These are phyloP conservation scores for Hylaea fasciaria DNA, from an alignment of 2,888 invertebrate genomes.

Conservation along the genomic window DNA sequence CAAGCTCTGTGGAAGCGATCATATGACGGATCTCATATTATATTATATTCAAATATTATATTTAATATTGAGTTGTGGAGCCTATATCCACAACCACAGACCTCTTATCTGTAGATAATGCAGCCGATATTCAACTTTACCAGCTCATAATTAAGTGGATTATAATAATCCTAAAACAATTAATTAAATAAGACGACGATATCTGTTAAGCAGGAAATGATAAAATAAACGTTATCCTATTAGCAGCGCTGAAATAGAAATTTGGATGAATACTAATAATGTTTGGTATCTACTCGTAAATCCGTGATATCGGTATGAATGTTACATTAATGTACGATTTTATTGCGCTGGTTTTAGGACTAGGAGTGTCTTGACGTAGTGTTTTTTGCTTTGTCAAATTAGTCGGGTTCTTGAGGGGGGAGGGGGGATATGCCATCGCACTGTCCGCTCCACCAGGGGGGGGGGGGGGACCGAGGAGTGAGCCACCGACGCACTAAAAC, in stretches of 20 bases:
- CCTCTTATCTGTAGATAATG: constrained; percentile 6
- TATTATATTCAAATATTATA: no score
- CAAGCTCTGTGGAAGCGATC: no score
- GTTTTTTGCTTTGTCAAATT: no score
- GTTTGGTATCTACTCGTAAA: constrained; percentile 27
- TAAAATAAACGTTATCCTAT: constrained; percentile 37
- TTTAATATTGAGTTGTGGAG: background rate
- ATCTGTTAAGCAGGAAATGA: constrained; percentile 35
- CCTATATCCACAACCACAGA: background rate
- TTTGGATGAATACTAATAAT: constrained; percentile 13
- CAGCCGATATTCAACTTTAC: constrained; percentile 5
- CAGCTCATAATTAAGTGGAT: constrained; percentile 31
- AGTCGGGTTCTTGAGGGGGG: no score
- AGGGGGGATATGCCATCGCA: no score
- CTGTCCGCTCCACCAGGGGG: no score
- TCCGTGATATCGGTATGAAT: constrained; percentile 12
- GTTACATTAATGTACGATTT: background rate
- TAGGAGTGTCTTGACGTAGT: no score
- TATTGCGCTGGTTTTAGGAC: background rate
- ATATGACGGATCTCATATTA: no score
- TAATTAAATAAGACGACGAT: constrained; percentile 37
- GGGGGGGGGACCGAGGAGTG: no score
- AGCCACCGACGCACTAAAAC: no score
- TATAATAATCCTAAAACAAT: constrained; percentile 41
- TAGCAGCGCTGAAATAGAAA: constrained; percentile 21